Evolutionary conservation across 2,888 invertebrate genomes (phyloP), one percentile per base, ranked within the genome.

Genomic region (Pyrochroa serraticornis): DNA sequence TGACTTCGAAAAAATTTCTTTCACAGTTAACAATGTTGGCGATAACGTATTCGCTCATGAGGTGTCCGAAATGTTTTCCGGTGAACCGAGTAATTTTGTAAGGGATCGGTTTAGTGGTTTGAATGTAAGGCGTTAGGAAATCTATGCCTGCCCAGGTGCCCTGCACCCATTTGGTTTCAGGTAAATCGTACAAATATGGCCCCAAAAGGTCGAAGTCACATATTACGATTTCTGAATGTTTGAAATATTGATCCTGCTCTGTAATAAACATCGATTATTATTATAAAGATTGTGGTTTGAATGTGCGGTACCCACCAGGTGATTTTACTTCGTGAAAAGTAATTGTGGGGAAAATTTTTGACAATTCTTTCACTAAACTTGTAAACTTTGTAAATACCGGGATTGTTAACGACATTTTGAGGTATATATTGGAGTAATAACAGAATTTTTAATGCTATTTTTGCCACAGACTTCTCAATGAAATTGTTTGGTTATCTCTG

Each of bases 21-120:
- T 83, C 84, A 45, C 76, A 73, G 64, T 79, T 81, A 8, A 82
- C 76, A 53, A 84, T 82, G 38, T 79, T 77, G 6, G 80, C 73
- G 31, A 83, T 63, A 1, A 82, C 79, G 66, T 83, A 83, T 68
- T 84, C 83, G 0, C 80, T 76, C 80, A 84, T 84, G 13, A 81
- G 72, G 46, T 64, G 63, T 1, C 82, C 82, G 64, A 83, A 82
- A 62, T 75, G 71, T 22, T 74, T 66, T 13, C 81, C 81, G 9
- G 80, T 79, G 63, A 77, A 82, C 51, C 82, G 72, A 7, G 79
- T 79, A 13, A 82, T 67, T 39, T 47, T 39, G 13, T 32, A 59
- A 0, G 66, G 59, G 8, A 74, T 63, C 3, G 70, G 65, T 43
- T 70, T 63, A 31, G 68, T 69, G 9, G 67, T 39, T 45, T 71